phyloP scores from a whole-genome alignment of 2,113 vertebrate genomes.

The Peromyscus maniculatus region DNA sequence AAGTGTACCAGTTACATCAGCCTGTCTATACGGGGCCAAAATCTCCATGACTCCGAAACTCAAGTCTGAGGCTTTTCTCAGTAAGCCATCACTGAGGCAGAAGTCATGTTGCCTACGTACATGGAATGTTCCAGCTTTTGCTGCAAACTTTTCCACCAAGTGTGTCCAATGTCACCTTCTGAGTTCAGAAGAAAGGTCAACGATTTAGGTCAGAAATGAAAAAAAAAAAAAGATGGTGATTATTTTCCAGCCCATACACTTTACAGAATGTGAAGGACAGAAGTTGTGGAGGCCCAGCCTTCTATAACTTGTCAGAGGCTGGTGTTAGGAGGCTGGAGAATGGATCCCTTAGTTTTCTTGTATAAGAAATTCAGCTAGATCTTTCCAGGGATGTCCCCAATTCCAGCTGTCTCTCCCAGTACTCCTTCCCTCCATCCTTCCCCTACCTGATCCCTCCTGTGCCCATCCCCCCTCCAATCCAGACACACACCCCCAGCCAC shows the following conservation, averaged over 20 bases:
- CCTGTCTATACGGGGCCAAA: background rate
- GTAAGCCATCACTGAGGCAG: background rate
- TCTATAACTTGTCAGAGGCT: background rate
- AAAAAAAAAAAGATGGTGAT: background rate
- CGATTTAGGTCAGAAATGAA: background rate
- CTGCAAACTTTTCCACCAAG: background rate
- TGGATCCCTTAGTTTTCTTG: background rate
- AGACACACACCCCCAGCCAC: too few relatives aligned
- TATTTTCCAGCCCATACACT: background rate
- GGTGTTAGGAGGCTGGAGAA: background rate
- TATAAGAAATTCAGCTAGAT: background rate
- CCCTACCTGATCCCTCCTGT: background rate
- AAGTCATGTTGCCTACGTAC: background rate
- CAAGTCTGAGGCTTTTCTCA: background rate
- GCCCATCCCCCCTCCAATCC: background rate
- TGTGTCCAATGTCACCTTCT: background rate
- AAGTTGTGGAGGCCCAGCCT: background rate
- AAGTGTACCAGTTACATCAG: background rate
- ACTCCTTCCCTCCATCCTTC: background rate
- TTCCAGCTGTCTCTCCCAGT: background rate
- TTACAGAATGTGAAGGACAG: background rate
- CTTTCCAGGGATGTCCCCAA: background rate
- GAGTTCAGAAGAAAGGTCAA: background rate
- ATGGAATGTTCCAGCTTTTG: background rate
- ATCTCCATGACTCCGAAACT: background rate